phyloP scores from a whole-genome alignment of 2,113 vertebrate genomes.

The Myrmecophaga tridactyla region DNA sequence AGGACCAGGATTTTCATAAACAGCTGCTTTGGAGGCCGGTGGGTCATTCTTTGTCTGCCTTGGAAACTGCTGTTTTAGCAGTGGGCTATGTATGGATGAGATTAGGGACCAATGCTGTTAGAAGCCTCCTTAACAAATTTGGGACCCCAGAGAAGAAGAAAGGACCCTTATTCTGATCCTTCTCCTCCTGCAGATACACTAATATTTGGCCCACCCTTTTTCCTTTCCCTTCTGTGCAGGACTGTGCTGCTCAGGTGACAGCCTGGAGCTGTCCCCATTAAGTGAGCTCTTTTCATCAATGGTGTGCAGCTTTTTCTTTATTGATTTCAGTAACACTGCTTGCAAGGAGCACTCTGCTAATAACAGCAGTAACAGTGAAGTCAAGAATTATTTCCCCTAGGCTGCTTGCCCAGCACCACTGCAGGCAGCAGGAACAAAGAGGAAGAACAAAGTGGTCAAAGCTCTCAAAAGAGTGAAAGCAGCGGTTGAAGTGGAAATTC shows the following conservation, averaged over 20 bases:
- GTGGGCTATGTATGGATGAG: neutral
- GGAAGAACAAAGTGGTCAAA: neutral
- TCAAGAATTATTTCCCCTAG: neutral
- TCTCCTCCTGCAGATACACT: neutral
- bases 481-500: neutral
- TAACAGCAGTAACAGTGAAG: neutral
- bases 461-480: neutral
- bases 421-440: neutral
- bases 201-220: neutral
- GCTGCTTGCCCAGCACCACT: neutral
- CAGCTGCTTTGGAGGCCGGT: neutral
- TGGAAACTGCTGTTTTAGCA: neutral
- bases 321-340: neutral
- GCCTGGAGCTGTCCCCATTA: neutral
- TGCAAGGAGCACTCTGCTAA: neutral
- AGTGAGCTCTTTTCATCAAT: neutral
- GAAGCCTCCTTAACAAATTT: neutral
- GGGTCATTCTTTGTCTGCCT: neutral
- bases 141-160: neutral
- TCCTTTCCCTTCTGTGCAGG: neutral
- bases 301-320: neutral
- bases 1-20: neutral
- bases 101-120: neutral
- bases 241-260: neutral
- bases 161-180: neutral